Evolutionary conservation across 2,888 invertebrate genomes (phyloP), one percentile per base, ranked within the genome.

Genomic region (Cerastis leucographa): DNA sequence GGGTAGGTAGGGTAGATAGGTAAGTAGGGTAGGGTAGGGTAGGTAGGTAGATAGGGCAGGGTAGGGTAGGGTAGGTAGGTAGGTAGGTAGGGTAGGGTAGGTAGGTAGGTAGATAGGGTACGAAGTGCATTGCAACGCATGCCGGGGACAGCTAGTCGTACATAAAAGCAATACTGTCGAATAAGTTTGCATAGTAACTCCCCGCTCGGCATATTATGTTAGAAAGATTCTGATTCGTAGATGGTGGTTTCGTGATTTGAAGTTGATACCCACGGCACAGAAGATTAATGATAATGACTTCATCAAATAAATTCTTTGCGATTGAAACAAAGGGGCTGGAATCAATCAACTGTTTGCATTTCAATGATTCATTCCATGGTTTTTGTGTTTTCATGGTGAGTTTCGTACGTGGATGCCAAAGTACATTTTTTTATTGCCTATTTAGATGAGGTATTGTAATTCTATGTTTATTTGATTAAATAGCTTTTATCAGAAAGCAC

Each of bases 331-430:
- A 25, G 35, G 19, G n/a, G 0, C 8, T 25, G 35, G 22, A 44
- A 80, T 80, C 61, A 72, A 61, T 80, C 81, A 72, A 51, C 17
- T 9, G 14, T 17, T 71, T 44, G 25, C 17, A 51, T 80, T 49
- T 61, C 1, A 19, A 40, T 44, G 25, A 80, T 77, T 44, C 44
- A 76, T 79, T 49, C 4, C 17, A 14, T 6, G 22, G 17, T 49
- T 22, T 76, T 46, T 17, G 49, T 49, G 6, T 54, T n/a, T 51
- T 51, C 12, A 29, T 59, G 9, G 51, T 22, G 22, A 51, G 4
- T n/a, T 51, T 54, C 4, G n/a, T 54, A 51, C 51, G 51, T 51
- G 22, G 9, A 51, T 51, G 22, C 4, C 22, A 49, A 49, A 49
- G 1, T 49, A 49, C 17, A 17, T 49, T 49, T 49, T 49, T 19